Conservation (phyloP, 2,888 invertebrate genomes). For the Cenopis cana region DNA sequence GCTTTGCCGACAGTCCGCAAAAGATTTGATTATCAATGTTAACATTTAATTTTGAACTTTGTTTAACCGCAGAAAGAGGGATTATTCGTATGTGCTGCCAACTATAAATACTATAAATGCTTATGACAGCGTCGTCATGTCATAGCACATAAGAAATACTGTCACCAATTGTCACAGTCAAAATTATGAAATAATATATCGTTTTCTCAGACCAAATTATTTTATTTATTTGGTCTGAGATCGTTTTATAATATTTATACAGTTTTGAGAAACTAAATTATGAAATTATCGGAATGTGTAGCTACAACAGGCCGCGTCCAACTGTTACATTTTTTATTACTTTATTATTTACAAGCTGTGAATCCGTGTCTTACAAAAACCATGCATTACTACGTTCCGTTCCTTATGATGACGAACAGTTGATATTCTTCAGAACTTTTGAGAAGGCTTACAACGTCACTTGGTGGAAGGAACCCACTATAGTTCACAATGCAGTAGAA, state of each 20-base stretch:
- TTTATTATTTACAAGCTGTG: background rate
- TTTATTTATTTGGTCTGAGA: too few species aligned
- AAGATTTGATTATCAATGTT: too few species aligned
- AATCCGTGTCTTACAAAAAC: slow-evolving; percentile 57
- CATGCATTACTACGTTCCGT: slow-evolving; percentile 66
- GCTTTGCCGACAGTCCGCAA: too few species aligned
- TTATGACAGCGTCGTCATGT: background rate
- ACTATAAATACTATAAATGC: too few species aligned
- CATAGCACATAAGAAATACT: too few species aligned
- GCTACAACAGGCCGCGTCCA: too few species aligned
- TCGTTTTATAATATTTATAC: background rate
- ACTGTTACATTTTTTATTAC: background rate
- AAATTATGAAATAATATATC: background rate
- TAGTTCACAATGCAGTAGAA: slow-evolving; percentile 60
- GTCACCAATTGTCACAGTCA: background rate
- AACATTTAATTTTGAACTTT: too few species aligned
- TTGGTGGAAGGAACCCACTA: slow-evolving; percentile 65
- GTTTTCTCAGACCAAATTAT: too few species aligned
- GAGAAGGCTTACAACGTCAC: slow-evolving; percentile 54
- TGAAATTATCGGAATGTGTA: background rate
- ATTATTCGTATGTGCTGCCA: too few species aligned
- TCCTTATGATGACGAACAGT: slow-evolving; percentile 58
- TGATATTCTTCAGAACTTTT: slow-evolving; percentile 61
- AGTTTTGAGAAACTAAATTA: background rate
- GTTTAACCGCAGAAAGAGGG: too few species aligned